These are phyloP conservation scores for Semaprochilodus insignis DNA, from an alignment of 2,797 vertebrate species.

Conservation along the genomic window DNA sequence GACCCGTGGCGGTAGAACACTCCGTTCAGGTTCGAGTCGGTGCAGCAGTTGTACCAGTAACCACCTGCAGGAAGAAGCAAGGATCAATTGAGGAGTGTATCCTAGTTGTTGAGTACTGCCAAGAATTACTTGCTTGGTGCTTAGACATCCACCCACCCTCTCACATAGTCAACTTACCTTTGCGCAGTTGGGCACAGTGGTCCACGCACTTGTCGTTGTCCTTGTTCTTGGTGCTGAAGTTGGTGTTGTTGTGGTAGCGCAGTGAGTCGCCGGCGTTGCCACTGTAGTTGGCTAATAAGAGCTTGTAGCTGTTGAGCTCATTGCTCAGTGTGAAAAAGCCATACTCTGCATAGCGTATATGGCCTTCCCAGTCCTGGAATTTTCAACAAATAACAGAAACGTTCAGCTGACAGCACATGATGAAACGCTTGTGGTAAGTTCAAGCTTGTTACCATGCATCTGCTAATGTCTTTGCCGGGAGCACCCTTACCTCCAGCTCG, in stretches of 20 bases:
- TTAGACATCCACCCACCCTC: too few relatives aligned
- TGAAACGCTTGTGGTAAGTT: background rate
- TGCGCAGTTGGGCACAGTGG: conserved; percentile 89
- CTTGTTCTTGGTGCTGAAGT: conserved; percentile 97
- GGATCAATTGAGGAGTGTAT: conserved; percentile 14
- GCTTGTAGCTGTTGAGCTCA: conserved; percentile 92
- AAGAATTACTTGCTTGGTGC: background rate
- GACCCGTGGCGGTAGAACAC: conserved; percentile 89
- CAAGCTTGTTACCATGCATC: background rate
- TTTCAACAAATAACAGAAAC: background rate
- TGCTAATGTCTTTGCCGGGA: background rate
- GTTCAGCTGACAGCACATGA: background rate
- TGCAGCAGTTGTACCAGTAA: conserved; percentile 99
- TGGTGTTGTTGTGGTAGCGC: conserved; percentile 96
- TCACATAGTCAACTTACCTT: conserved; percentile 79
- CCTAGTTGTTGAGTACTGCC: background rate
- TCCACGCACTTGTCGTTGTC: conserved; percentile 99
- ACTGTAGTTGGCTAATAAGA: conserved; percentile 90
- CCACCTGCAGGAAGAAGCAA: conserved; percentile 80
- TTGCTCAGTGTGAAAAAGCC: conserved; percentile 87
- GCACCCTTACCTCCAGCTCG: conserved; percentile 88
- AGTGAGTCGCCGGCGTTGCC: conserved; percentile 90
- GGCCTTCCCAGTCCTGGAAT: conserved; percentile 92
- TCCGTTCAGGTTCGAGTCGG: conserved; percentile 96
- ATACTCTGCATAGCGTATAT: conserved; percentile 87